phyloP scores from a whole-genome alignment of 2,888 invertebrate species.

The Eulithis prunata region DNA sequence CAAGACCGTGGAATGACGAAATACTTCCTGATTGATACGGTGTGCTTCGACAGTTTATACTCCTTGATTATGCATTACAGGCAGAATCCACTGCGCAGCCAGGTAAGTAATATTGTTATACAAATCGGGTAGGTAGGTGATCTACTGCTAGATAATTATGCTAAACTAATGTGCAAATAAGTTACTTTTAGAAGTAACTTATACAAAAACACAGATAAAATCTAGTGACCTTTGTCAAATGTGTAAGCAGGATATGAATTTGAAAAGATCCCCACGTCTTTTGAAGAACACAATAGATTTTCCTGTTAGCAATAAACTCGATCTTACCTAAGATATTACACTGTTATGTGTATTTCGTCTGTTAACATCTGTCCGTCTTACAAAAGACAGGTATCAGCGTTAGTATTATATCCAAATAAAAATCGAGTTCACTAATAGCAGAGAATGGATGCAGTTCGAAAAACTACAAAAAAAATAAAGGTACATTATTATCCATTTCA shows the following conservation, averaged over 20 bases:
- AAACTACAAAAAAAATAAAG: neutral
- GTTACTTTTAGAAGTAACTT: no score
- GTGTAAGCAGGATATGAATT: no score
- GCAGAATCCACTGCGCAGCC: constrained; percentile 92
- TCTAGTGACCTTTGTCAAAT: no score
- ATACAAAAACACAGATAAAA: neutral
- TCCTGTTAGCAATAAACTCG: no score
- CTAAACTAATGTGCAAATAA: neutral
- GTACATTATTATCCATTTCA: neutral
- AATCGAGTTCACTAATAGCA: no score
- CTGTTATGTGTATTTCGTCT: no score
- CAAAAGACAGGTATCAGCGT: no score
- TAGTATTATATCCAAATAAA: no score
- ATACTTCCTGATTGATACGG: constrained; percentile 94
- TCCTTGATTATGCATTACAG: constrained; percentile 96
- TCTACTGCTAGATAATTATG: neutral
- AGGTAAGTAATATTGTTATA: constrained; percentile 69
- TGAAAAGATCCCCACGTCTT: no score
- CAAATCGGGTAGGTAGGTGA: neutral
- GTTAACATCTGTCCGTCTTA: no score
- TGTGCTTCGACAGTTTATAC: constrained; percentile 96
- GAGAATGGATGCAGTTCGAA: neutral
- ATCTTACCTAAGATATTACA: no score
- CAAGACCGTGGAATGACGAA: constrained; percentile 95
- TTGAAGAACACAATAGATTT: no score